phyloP scores from a whole-genome alignment of 2,888 invertebrate genomes.

The Galerucella pusilla region DNA sequence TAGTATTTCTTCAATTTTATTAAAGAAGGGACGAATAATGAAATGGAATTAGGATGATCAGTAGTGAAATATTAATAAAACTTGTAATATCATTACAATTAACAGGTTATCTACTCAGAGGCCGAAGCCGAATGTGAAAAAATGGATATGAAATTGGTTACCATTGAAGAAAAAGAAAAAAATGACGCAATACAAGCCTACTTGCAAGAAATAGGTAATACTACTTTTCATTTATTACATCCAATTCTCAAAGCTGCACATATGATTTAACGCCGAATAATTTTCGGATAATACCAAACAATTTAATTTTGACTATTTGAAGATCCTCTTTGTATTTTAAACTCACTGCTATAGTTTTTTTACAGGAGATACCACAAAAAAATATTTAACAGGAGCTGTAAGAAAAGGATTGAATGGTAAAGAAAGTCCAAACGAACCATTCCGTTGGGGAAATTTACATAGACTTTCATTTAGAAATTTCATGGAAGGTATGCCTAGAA shows the following conservation, averaged over 20 bases:
- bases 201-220: slow-evolving; percentile 8
- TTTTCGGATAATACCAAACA: no score
- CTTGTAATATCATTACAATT: no score
- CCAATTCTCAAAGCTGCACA: no score
- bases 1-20: no score
- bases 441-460: not conserved
- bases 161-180: slow-evolving; percentile 25
- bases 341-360: not conserved
- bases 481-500: not conserved
- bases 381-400: not conserved
- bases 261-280: no score
- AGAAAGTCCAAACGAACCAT: not conserved
- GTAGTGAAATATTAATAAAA: no score
- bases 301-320: no score
- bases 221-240: no score
- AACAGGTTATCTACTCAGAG: not conserved
- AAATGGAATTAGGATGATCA: no score
- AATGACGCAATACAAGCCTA: slow-evolving; percentile 17
- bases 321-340: not conserved
- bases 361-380: not conserved
- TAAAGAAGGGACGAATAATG: no score
- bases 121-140: slow-evolving; percentile 13
- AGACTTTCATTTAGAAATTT: not conserved
- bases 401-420: not conserved
- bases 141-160: slow-evolving; percentile 20